phyloP scores from a whole-genome alignment of 2,888 invertebrate species.

The Pterostichus niger region DNA sequence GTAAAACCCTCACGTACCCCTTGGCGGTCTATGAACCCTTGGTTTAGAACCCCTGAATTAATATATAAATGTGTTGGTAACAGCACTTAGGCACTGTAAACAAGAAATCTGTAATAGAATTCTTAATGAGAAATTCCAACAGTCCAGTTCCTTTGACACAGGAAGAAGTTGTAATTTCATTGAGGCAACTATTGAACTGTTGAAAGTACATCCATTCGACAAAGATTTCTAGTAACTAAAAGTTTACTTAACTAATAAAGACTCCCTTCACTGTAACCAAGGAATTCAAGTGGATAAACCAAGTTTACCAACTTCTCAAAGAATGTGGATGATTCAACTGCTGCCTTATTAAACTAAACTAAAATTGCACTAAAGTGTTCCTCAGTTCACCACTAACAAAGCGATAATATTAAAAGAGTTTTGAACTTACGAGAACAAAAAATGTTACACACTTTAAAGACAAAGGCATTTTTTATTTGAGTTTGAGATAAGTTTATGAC shows the following conservation, averaged over 20 bases:
- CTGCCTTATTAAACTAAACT: constrained; percentile 11
- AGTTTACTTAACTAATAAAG: constrained; percentile 52
- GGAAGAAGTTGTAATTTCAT: constrained; percentile 47
- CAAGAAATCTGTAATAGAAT: constrained; percentile 30
- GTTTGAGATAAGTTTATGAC: constrained; percentile 8
- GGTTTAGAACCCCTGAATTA: too few relatives aligned
- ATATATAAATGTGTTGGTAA: neutral
- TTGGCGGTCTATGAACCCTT: too few relatives aligned
- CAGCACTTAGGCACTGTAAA: constrained; percentile 5
- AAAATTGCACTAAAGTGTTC: neutral
- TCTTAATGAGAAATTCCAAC: constrained; percentile 25
- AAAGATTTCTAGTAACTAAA: constrained; percentile 44
- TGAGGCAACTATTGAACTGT: constrained; percentile 41
- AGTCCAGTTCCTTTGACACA: constrained; percentile 19
- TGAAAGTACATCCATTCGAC: constrained; percentile 33
- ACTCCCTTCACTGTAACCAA: constrained; percentile 35
- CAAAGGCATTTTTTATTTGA: too few relatives aligned
- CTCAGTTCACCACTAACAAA: neutral
- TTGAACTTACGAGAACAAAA: too few relatives aligned
- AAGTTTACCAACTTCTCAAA: constrained; percentile 39
- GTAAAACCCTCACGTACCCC: too few relatives aligned
- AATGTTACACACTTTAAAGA: neutral
- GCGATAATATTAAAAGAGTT: neutral
- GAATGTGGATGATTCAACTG: constrained; percentile 2
- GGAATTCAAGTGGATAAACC: constrained; percentile 52